These are phyloP conservation scores for Pomacea canaliculata DNA, from an alignment of 2,888 invertebrate genomes.

Conservation along the genomic window DNA sequence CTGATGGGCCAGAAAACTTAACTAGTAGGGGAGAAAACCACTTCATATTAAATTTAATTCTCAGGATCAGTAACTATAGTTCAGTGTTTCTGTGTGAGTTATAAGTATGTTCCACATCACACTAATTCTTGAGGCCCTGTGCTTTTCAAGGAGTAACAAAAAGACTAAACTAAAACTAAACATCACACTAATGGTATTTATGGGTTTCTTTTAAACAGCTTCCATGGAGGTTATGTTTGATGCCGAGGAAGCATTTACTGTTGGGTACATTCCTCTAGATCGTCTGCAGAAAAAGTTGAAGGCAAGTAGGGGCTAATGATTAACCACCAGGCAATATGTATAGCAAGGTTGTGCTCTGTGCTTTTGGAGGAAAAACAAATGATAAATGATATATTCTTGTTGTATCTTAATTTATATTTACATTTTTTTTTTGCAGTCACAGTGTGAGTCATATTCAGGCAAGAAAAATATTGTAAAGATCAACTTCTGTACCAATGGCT, in stretches of 20 bases:
- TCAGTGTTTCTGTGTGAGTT: not conserved
- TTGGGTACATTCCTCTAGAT: slow-evolving; percentile 32
- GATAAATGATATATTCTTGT: too few relatives aligned
- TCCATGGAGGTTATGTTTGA: slow-evolving; percentile 12
- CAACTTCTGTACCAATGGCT: slow-evolving; percentile 29
- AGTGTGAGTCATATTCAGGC: not conserved
- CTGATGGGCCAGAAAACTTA: too few relatives aligned
- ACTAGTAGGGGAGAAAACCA: too few relatives aligned
- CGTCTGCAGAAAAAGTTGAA: slow-evolving; percentile 22
- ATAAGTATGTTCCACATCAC: not conserved
- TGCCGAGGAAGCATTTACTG: slow-evolving; percentile 28
- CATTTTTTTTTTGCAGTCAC: too few relatives aligned
- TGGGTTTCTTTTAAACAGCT: not conserved
- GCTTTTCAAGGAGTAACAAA: too few relatives aligned
- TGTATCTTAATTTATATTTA: too few relatives aligned
- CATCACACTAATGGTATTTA: not conserved
- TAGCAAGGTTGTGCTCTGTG: too few relatives aligned
- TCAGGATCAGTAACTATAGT: too few relatives aligned
- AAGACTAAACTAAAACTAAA: not conserved
- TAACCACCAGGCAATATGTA: too few relatives aligned
- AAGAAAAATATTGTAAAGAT: slow-evolving; percentile 10
- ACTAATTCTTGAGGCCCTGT: not conserved
- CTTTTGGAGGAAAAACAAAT: too few relatives aligned
- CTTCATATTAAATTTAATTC: too few relatives aligned
- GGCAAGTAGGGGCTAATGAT: slow-evolving; percentile 11